Conservation (phyloP, 1,140 invertebrate species). For the Lepidurus apus region DNA sequence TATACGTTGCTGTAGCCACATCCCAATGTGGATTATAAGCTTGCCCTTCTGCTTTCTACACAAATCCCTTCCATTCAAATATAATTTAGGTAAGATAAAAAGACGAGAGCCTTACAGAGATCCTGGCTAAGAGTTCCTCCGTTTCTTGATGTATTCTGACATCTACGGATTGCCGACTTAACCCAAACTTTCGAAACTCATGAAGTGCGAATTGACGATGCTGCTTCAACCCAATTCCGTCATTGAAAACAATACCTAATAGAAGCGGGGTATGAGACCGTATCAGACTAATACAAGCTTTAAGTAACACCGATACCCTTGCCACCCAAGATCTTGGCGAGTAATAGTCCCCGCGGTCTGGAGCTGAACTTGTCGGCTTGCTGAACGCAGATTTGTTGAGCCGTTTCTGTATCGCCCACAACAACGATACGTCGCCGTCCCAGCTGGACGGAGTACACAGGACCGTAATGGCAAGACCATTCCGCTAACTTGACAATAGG, state of each 20-base stretch:
- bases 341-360: not conserved
- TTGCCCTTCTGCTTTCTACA: conserved; percentile 27
- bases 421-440: not conserved
- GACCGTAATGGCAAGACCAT: conserved; percentile 12
- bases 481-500: not conserved
- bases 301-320: not conserved
- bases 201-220: conserved; percentile 31
- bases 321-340: not conserved
- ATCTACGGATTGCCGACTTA: conserved; percentile 31
- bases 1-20: conserved; percentile 30
- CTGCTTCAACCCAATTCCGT: conserved; percentile 32
- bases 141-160: conserved; percentile 31
- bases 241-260: conserved; percentile 32
- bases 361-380: not conserved
- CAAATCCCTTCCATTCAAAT: not conserved
- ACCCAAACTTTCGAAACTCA: conserved; percentile 35
- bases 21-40: conserved; percentile 27
- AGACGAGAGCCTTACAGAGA: conserved; percentile 2
- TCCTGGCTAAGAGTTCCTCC: conserved; percentile 14
- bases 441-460: not conserved
- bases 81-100: not conserved
- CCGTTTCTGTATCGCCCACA: not conserved
- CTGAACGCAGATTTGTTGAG: not conserved
- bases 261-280: not conserved
- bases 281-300: not conserved